These are phyloP conservation scores for Chamaea fasciata DNA, from an alignment of 2,113 vertebrate genomes.

Conservation along the genomic window DNA sequence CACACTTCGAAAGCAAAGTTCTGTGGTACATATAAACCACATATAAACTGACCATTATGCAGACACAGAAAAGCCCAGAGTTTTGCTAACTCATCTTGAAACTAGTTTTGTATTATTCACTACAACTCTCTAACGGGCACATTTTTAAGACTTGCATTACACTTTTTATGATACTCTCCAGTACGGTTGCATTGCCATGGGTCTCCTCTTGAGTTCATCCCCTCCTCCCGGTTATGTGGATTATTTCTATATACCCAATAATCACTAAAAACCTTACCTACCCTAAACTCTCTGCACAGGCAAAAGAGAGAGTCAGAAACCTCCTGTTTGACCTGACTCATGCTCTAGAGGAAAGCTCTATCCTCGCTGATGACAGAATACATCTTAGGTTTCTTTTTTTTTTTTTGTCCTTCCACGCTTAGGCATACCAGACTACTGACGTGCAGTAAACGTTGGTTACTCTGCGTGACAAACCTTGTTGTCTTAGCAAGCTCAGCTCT, in stretches of 20 bases:
- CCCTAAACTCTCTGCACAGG: not conserved
- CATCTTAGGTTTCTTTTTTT: not conserved
- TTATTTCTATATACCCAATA: not conserved
- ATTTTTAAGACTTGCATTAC: not conserved
- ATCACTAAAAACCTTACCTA: not conserved
- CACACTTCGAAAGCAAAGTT: not conserved
- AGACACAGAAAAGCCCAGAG: not conserved
- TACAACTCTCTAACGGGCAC: not conserved
- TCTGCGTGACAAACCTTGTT: not conserved
- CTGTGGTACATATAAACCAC: not conserved
- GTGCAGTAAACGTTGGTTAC: rapidly evolving
- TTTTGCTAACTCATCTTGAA: not conserved
- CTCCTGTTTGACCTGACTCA: not conserved
- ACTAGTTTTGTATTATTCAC: not conserved
- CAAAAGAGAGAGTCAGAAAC: not conserved
- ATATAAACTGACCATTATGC: not conserved
- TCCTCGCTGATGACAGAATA: not conserved
- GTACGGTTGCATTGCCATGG: not conserved
- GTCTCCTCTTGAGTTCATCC: not conserved
- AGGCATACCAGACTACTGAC: not conserved
- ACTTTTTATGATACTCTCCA: not conserved
- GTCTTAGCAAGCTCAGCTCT: not conserved
- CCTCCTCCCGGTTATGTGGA: not conserved
- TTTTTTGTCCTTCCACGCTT: not conserved
- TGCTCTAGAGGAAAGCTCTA: not conserved